Base-by-base conservation (phyloP, 1,140 invertebrate species). In the Archegozetes longisetosus region DNA sequence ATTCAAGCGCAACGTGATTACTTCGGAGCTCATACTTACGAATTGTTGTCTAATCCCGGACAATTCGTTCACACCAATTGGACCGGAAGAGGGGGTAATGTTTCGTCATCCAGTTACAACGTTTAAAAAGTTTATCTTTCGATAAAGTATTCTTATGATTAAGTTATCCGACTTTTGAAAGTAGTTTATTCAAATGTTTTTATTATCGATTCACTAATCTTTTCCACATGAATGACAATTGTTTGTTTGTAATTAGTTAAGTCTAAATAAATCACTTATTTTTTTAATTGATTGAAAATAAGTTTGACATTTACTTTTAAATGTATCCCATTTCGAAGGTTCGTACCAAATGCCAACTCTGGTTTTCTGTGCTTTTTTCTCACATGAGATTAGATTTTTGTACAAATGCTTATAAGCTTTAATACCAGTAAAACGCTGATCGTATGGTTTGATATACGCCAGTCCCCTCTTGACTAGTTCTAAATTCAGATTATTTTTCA, bases 1-100 rank as follows among this genome's bases (percentile, higher is more conserved):
- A 78, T 97, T 60, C 88, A 91, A 81, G 96, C 95, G 0, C 94
- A 98, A 73, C 75, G 96, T 48, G 95, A 99, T 73, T 99, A 95
- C 70, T 99, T 99, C 71, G 96, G 96, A 0, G 95, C 96, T 0
- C 96, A 99, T 71, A 98, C 94, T 0, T 99, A 98, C 68, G 94
- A 98, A 72, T 72, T 96, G 49, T 70, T 93, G 2, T 77, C 75
- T 9, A 75, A 85, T 58, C 93, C 95, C 51, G 93, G 93, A 24
- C 82, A 81, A 63, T 97, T 86, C 73, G 78, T 92, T 1, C 95
- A 99, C 70, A 98, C 94, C 49, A 98, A 99, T 72, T 99, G 95
- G 95, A 99, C 95, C 12, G 95, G 95, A 17, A 85, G 87, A 65
- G 95, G 95, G 47, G 95, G 95, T 61, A 88, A 88, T 68, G 90